Evolutionary conservation across 2,888 invertebrate species (phyloP).

Genomic region (Blastobasis lacticolella): DNA sequence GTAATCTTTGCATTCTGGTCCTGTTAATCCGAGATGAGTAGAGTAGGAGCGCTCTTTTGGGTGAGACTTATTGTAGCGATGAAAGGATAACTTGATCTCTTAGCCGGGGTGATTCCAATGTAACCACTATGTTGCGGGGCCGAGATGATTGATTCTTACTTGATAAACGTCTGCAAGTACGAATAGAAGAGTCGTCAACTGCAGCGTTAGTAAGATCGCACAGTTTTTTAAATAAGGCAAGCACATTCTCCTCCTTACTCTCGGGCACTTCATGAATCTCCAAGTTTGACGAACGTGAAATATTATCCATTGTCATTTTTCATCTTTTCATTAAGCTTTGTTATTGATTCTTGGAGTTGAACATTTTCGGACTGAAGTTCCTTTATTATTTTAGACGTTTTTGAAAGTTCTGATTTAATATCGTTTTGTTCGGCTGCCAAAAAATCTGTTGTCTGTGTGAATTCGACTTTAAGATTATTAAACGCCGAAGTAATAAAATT

Average conservation of each 20-base stretch:
- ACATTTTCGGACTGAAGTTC: constrained; percentile 1
- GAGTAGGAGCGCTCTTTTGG: constrained; percentile 2
- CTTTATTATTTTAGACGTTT: constrained; percentile 1
- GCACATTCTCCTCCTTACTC: constrained; percentile 2
- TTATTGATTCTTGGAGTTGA: not conserved
- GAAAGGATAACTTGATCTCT: constrained; percentile 11
- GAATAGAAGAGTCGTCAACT: not conserved
- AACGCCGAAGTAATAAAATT: not conserved
- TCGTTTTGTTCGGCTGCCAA: constrained; percentile 2
- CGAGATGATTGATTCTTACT: constrained; percentile 8
- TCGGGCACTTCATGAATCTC: constrained; percentile 12
- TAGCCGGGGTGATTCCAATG: constrained; percentile 4
- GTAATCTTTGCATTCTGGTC: constrained; percentile 6
- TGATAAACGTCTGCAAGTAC: constrained; percentile 8
- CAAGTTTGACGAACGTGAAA: constrained; percentile 6
- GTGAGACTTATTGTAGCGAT: constrained; percentile 12
- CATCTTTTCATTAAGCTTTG: constrained; percentile 7
- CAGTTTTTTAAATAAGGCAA: constrained; percentile 1
- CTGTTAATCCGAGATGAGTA: constrained; percentile 4
- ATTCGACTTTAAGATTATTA: constrained; percentile 2
- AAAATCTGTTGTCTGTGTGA: constrained; percentile 6
- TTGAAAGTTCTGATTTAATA: constrained; percentile 1
- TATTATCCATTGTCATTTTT: too few species aligned
- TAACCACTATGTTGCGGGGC: constrained; percentile 9
- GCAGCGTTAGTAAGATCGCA: not conserved